Conservation (phyloP, 2,888 invertebrate genomes). For the Hesperia comma region DNA sequence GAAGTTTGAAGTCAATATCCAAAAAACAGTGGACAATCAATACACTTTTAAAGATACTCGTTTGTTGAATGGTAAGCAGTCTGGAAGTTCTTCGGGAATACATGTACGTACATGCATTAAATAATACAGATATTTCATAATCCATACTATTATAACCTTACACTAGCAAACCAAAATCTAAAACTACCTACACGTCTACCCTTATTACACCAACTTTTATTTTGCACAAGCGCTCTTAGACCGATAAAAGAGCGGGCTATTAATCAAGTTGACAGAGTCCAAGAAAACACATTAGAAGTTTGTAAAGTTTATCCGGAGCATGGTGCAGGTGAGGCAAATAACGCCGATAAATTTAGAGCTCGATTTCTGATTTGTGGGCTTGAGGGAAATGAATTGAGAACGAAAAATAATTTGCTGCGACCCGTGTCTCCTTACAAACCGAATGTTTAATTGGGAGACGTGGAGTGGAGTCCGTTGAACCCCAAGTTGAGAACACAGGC, state of each 20-base stretch:
- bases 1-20: too few species aligned
- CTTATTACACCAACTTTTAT: constrained; percentile 26
- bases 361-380: constrained; percentile 27
- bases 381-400: constrained; percentile 17
- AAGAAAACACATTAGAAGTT: constrained; percentile 44
- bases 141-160: not conserved
- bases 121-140: too few species aligned
- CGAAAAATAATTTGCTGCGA: constrained; percentile 8
- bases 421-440: not conserved
- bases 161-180: not conserved
- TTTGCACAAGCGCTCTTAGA: constrained; percentile 22
- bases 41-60: too few species aligned
- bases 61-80: too few species aligned
- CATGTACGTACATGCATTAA: too few species aligned
- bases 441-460: not conserved
- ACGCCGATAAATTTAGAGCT: constrained; percentile 33
- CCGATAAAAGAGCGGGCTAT: constrained; percentile 47
- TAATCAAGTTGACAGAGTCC: constrained; percentile 51
- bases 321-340: constrained; percentile 35
- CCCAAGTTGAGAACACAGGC: too few species aligned
- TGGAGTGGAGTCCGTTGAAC: not conserved
- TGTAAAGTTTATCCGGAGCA: constrained; percentile 42
- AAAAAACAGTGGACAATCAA: too few species aligned
- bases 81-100: too few species aligned
- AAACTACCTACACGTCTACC: not conserved